These are phyloP conservation scores for Pipa parva DNA, from an alignment of 2,113 vertebrate species.

Conservation along the genomic window DNA sequence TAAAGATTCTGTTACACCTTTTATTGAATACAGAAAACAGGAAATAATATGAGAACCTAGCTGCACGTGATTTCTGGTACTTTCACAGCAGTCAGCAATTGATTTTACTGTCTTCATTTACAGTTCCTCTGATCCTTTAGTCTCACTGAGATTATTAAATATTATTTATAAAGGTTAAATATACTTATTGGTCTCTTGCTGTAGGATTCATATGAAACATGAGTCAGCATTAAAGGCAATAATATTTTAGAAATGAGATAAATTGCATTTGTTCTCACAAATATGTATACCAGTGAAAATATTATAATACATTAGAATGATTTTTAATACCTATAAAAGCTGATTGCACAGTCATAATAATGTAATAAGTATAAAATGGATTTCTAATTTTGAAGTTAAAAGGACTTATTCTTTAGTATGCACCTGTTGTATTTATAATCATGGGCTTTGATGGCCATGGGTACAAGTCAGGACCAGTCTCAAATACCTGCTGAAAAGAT, in stretches of 20 bases:
- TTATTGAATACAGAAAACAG: not conserved
- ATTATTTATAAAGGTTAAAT: not conserved
- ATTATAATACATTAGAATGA: not conserved
- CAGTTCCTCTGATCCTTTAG: not conserved
- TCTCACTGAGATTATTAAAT: slow-evolving; percentile 3
- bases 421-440: no score
- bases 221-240: not conserved
- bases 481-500: no score
- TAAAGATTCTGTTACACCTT: not conserved
- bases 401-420: no score
- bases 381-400: no score
- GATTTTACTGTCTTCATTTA: not conserved
- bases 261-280: not conserved
- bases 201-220: slow-evolving; percentile 5
- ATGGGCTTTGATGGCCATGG: no score
- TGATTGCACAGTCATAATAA: not conserved
- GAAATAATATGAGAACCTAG: not conserved
- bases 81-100: not conserved
- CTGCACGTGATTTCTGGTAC: not conserved
- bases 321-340: not conserved
- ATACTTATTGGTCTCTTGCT: not conserved
- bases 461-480: no score
- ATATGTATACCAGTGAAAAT: not conserved
- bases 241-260: not conserved
- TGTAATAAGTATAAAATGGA: not conserved